A percentile compares a stretch with the other conserved stretches of the same genome.
Evolutionary conservation across 2,888 invertebrate species (phyloP).

Genomic region (Lamellibrachia columna): DNA sequence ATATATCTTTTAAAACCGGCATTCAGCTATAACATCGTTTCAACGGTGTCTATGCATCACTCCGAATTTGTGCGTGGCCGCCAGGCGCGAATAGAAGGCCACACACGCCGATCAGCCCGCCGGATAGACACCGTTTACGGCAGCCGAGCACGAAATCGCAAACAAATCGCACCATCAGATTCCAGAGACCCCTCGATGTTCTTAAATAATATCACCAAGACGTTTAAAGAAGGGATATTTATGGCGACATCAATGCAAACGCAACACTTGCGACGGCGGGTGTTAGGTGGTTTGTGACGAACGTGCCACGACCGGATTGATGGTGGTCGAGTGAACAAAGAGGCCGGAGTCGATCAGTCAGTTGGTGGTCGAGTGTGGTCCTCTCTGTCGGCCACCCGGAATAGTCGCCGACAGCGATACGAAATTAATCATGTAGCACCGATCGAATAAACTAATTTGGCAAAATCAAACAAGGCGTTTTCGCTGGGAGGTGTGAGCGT

Average conservation of each 20-base stretch:
- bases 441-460: constrained; percentile 16
- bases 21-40: background rate
- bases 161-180: constrained; percentile 6
- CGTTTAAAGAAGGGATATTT: background rate
- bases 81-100: background rate
- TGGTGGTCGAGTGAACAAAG: constrained; percentile 10
- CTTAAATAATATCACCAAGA: background rate
- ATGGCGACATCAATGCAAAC: background rate
- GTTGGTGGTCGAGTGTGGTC: constrained; percentile 1
- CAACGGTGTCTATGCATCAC: background rate
- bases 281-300: background rate
- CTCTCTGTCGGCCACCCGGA: background rate
- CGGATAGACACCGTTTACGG: constrained; percentile 1
- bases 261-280: background rate
- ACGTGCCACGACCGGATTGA: background rate
- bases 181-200: background rate
- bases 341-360: constrained; percentile 5
- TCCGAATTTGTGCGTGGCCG: background rate
- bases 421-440: background rate
- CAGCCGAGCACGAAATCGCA: background rate
- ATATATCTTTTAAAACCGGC: background rate
- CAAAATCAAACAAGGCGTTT: constrained; percentile 16
- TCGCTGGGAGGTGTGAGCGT: background rate
- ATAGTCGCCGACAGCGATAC: background rate
- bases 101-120: background rate